These are phyloP conservation scores for Tribolium madens DNA, from an alignment of 1,140 invertebrate species.

Conservation along the genomic window DNA sequence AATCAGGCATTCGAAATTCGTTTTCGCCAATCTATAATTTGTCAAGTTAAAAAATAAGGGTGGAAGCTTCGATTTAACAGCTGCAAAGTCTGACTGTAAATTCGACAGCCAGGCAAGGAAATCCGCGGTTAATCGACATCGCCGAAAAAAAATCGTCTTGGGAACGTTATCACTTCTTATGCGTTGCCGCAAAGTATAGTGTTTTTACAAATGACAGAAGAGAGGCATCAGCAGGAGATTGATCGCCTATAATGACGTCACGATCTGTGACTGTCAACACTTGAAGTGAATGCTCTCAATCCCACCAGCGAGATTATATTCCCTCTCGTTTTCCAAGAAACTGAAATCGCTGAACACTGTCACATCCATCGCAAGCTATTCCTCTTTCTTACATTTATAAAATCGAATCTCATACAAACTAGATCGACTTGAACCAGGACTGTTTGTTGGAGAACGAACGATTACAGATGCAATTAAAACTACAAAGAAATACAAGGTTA, in stretches of 20 bases:
- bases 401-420: conserved; percentile 34
- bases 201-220: conserved; percentile 43
- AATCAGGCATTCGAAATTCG: conserved; percentile 10
- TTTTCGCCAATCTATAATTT: conserved; percentile 7
- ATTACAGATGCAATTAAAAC: conserved; percentile 6
- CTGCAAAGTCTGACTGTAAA: conserved; percentile 12
- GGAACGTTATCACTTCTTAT: conserved; percentile 35
- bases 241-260: conserved; percentile 52
- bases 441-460: conserved; percentile 1
- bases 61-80: conserved; percentile 5
- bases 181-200: conserved; percentile 20
- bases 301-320: conserved; percentile 42
- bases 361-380: conserved; percentile 35
- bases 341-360: conserved; percentile 30
- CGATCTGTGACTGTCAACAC: conserved; percentile 53
- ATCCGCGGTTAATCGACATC: conserved; percentile 27
- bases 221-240: conserved; percentile 43
- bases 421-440: conserved; percentile 2
- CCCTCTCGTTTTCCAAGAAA: conserved; percentile 35
- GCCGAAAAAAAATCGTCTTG: conserved; percentile 12
- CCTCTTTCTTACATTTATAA: conserved; percentile 38
- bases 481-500: neutral
- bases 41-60: conserved; percentile 19
- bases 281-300: conserved; percentile 44
- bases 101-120: conserved; percentile 16